Base-by-base conservation (phyloP, 1,140 invertebrate species). In the Hydropsyche tenuis region DNA sequence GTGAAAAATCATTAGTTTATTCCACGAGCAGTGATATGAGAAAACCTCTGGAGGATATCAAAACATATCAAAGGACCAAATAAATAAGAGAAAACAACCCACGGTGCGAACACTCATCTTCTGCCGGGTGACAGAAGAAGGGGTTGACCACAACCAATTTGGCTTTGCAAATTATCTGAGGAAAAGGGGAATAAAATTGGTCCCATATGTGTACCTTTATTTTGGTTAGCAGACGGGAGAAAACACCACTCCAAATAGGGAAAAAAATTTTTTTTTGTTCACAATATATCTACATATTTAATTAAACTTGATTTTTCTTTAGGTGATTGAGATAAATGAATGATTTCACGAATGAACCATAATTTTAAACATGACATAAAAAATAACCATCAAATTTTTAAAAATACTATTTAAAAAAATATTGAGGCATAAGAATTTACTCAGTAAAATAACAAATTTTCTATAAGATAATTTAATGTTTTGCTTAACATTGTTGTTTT, bases 71-170 rank as follows among this genome's bases (percentile, higher is more conserved):
- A 74, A 74, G 56, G 70, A 72, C 69, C 27, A 71, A 77, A 77
- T 74, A 76, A 73, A 76, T 76, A 70, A 72, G 71, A 72, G 43
- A 16, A 56, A 65, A 62, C 27, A 27, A 53, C 48, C 72, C 71
- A 68, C 69, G 69, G 65, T 68, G 70, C 68, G 64, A 75, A 73
- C 48, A 73, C 51, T 45, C 65, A 66, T 65, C 45, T 73, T 69
- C 48, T 22, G 45, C 42, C n/a, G 37, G 65, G 14, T 43, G 51
- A 70, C 48, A 70, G 68, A 70, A 66, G 63, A 76, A 73, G 74
- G 77, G 77, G 77, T 75, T 76, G 72, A 74, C 77, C 74, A 73
- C 74, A 74, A 69, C 74, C 74, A 78, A 76, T 75, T 78, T 78
- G 74, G 73, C 64, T 76, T 76, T 74, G 74, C 77, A 78, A 78